phyloP scores from a whole-genome alignment of 2,113 vertebrate genomes.

The Trematocara zebra region DNA sequence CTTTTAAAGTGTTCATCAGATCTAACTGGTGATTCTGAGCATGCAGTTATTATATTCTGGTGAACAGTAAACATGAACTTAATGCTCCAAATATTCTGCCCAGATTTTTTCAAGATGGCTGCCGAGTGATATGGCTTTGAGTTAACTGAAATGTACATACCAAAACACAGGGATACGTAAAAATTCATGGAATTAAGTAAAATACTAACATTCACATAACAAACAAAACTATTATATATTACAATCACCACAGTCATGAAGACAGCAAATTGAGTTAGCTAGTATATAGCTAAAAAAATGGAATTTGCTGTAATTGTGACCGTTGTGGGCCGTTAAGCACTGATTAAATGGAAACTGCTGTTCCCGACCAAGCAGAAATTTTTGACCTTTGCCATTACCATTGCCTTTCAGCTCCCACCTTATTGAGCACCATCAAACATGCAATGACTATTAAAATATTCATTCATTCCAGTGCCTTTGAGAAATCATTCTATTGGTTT shows the following conservation, averaged over 20 bases:
- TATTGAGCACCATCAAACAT: not conserved
- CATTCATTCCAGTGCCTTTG: not conserved
- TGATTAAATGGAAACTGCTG: not conserved
- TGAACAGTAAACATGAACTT: not conserved
- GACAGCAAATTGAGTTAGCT: not conserved
- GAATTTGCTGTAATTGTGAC: not conserved
- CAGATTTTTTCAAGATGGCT: not conserved
- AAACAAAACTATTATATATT: not conserved
- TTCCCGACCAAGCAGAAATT: not conserved
- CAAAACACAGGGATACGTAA: not conserved
- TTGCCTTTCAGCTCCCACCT: slow-evolving; percentile 5
- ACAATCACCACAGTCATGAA: not conserved
- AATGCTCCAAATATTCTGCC: not conserved
- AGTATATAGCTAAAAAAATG: not conserved
- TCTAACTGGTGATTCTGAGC: not conserved
- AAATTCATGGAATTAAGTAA: not conserved
- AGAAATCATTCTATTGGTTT: not conserved
- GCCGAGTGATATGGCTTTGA: not conserved
- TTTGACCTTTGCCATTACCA: slow-evolving; percentile 27
- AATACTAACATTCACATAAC: not conserved
- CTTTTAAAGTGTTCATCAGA: not conserved
- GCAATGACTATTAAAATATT: slow-evolving; percentile 34
- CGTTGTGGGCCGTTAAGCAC: not conserved
- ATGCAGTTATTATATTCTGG: not conserved
- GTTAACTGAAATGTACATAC: not conserved